Base-by-base conservation (phyloP, 2,797 vertebrate species). In the Pelochelys cantorii region DNA sequence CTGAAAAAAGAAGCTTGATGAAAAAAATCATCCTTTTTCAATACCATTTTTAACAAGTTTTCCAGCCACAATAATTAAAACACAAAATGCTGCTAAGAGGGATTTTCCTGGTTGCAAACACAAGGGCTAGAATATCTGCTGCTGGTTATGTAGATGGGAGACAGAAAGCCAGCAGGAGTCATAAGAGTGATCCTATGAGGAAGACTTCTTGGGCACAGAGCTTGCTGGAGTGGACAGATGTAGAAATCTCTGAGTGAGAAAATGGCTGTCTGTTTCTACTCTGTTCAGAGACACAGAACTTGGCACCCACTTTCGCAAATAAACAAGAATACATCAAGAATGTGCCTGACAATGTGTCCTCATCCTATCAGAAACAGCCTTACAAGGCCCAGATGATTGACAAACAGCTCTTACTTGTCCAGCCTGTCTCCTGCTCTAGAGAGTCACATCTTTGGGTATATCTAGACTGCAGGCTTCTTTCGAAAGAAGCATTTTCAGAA, bases 41-140 rank as follows among this genome's bases (percentile, higher is more conserved):
- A 52, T 15, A 27, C 14, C 25, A 42, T n/a, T 48, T 15, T 10
- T 5, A 12, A 2, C 2, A 55, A 56, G 5, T 53, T 93, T 91
- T 55, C 31, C 68, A 90, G 23, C 48, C 85, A 20, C 22, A 81
- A 2, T 22, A 37, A 37, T 37, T 71, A 37, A 37, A 71, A 71
- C 20, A 6, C 17, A 34, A 37, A 71, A 71, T 37, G 68, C 68
- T 1, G 37, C 17, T 60, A 15, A 60, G 55, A 42, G 56, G 25
- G 8, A 77, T 87, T 92, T 54, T 4, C 11, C 34, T 62, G 62
- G 29, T 3, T 81, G 53, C 11, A 65, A 2, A 54, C 62, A 60
- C 65, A 81, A n/a, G 80, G 62, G 79, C 22, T 53, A 56, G 13
- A n/a, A 25, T 15, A 53, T 0, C 0, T 29, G 52, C 1, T 1